Percentiles rank a stretch among this genome's conserved stretches.
Evolutionary conservation across 2,888 invertebrate genomes (phyloP).

Genomic region (Tortricodes alternella): DNA sequence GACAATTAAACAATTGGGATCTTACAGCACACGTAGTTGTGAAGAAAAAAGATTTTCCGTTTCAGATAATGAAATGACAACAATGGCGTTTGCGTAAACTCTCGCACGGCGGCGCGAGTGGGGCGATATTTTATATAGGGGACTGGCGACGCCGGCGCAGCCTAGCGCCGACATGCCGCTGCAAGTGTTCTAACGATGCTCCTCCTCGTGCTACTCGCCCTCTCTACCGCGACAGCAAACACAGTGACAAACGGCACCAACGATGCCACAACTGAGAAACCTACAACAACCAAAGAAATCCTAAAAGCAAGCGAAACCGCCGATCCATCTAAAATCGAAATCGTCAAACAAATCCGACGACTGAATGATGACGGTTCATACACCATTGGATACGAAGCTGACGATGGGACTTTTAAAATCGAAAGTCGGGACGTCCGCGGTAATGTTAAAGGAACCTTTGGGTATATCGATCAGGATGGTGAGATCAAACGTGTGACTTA

Average conservation of each 20-base stretch:
- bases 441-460: slow-evolving; percentile 92
- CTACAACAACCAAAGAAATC: slow-evolving; percentile 78
- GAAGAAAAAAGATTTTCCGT: slow-evolving; percentile 82
- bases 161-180: slow-evolving; percentile 75
- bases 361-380: slow-evolving; percentile 93
- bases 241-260: slow-evolving; percentile 53
- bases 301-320: slow-evolving; percentile 84
- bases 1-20: slow-evolving; percentile 79
- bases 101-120: slow-evolving; percentile 75
- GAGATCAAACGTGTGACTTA: slow-evolving; percentile 91
- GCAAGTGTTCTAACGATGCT: slow-evolving; percentile 69
- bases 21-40: slow-evolving; percentile 66
- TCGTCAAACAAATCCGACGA: slow-evolving; percentile 90
- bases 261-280: slow-evolving; percentile 51
- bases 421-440: slow-evolving; percentile 91
- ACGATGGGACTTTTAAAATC: slow-evolving; percentile 93
- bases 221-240: slow-evolving; percentile 50
- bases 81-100: slow-evolving; percentile 76
- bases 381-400: slow-evolving; percentile 92
- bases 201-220: slow-evolving; percentile 61
- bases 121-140: slow-evolving; percentile 81
- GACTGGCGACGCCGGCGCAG: slow-evolving; percentile 62
- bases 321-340: slow-evolving; percentile 87
- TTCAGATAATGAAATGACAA: slow-evolving; percentile 82
- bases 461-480: slow-evolving; percentile 89